Conservation (phyloP, 2,797 vertebrate species). For the Arnoldichthys spilopterus region DNA sequence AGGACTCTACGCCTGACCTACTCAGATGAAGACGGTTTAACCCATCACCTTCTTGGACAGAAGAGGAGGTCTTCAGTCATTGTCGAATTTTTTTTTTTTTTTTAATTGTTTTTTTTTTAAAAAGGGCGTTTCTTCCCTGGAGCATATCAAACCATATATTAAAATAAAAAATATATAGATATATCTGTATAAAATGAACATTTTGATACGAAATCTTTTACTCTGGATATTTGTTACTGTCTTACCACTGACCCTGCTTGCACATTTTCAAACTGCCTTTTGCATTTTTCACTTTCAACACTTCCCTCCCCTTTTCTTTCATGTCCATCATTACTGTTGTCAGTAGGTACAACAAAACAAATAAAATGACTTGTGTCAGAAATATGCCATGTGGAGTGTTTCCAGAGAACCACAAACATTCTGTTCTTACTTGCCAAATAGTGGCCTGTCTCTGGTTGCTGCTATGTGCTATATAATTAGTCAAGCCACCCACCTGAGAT, state of each 20-base stretch:
- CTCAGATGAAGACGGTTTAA: neutral
- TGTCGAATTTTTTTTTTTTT: neutral
- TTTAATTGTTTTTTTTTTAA: neutral
- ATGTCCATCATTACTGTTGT: constrained; percentile 46
- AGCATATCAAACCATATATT: constrained; percentile 17
- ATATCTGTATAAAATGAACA: constrained; percentile 34
- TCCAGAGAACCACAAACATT: constrained; percentile 15
- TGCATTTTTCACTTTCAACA: neutral
- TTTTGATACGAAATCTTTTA: constrained; percentile 35
- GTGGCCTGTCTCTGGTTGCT: too few relatives aligned
- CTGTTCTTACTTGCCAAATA: neutral
- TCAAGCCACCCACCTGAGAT: neutral
- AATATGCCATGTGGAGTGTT: neutral
- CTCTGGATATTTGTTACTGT: constrained; percentile 9
- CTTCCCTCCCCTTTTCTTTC: neutral
- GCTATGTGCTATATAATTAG: neutral
- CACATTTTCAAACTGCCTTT: neutral
- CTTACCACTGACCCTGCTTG: neutral
- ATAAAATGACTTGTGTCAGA: constrained; percentile 10
- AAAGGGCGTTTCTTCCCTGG: neutral
- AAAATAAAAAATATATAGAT: constrained; percentile 21
- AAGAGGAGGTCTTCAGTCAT: neutral
- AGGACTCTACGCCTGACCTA: neutral
- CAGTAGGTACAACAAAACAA: neutral
- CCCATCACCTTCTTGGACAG: neutral